phyloP scores from a whole-genome alignment of 23 tunicate species.

The Ascidia mentula region DNA sequence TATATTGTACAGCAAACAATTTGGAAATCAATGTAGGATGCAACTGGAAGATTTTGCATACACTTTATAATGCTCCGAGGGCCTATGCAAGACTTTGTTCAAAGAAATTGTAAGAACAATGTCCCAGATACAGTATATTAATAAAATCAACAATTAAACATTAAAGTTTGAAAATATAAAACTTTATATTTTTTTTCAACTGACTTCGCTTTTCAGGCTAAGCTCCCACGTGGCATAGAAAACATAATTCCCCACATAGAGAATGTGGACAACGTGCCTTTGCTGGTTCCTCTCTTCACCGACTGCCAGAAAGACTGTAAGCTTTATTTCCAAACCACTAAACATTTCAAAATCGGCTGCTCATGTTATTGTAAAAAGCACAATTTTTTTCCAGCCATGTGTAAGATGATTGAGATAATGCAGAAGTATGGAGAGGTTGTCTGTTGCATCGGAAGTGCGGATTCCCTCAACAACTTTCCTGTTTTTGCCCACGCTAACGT shows the following conservation, averaged over 20 bases:
- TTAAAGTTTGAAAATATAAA: no score
- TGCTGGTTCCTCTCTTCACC: slow-evolving; percentile 83
- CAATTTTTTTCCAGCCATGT: slow-evolving; percentile 39
- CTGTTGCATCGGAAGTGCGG: slow-evolving; percentile 86
- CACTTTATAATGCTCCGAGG: no score
- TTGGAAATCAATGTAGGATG: background rate
- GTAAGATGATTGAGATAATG: slow-evolving; percentile 76
- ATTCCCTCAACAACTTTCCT: slow-evolving; percentile 50
- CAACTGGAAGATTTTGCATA: no score
- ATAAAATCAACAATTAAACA: no score
- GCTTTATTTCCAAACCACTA: background rate
- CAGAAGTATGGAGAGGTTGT: slow-evolving; percentile 82
- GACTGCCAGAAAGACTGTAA: slow-evolving; percentile 63
- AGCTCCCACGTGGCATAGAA: slow-evolving; percentile 81
- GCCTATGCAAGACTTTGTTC: no score
- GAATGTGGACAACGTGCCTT: slow-evolving; percentile 83
- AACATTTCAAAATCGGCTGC: no score
- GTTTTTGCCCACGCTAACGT: slow-evolving; percentile 73
- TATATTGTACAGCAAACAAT: background rate
- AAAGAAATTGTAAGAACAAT: no score
- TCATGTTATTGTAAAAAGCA: no score
- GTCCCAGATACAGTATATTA: no score
- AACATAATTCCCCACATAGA: slow-evolving; percentile 91
- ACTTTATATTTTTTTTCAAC: no score
- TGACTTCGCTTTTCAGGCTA: slow-evolving; percentile 53